These are phyloP conservation scores for Noctua pronuba DNA, from an alignment of 2,888 invertebrate genomes.

Conservation along the genomic window DNA sequence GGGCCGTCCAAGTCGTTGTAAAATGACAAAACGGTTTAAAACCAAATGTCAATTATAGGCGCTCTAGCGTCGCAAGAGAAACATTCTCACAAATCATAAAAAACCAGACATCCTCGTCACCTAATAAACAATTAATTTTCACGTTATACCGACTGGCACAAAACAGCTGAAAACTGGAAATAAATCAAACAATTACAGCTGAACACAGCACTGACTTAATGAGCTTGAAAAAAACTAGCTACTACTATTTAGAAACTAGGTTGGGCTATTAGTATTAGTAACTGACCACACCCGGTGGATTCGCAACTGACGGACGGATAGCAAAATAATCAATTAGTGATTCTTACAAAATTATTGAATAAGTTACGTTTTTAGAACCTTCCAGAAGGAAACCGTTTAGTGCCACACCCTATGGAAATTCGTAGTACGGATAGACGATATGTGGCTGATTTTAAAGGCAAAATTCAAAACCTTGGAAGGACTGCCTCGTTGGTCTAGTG, in stretches of 20 bases:
- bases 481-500: too few species aligned
- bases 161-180: conserved; percentile 49
- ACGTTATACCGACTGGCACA: conserved; percentile 17
- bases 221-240: conserved; percentile 63
- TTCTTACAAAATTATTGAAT: conserved; percentile 13
- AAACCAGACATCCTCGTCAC: too few species aligned
- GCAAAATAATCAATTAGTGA: conserved; percentile 63
- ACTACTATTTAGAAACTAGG: conserved; percentile 80
- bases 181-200: conserved; percentile 61
- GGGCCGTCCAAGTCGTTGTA: too few species aligned
- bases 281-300: conserved; percentile 78
- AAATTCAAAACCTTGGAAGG: not conserved
- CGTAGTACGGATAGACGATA: not conserved
- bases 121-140: conserved; percentile 19
- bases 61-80: not conserved
- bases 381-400: not conserved
- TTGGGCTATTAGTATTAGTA: conserved; percentile 69
- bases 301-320: conserved; percentile 60
- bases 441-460: not conserved
- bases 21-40: too few species aligned
- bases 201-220: conserved; percentile 58
- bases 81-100: too few species aligned
- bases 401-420: not conserved
- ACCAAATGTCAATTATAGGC: not conserved
- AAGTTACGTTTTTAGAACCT: not conserved